Percentiles rank a stretch among this genome's conserved stretches.
Evolutionary conservation across 1,140 invertebrate species (phyloP).

Genomic region (Calephelis virginiensis): DNA sequence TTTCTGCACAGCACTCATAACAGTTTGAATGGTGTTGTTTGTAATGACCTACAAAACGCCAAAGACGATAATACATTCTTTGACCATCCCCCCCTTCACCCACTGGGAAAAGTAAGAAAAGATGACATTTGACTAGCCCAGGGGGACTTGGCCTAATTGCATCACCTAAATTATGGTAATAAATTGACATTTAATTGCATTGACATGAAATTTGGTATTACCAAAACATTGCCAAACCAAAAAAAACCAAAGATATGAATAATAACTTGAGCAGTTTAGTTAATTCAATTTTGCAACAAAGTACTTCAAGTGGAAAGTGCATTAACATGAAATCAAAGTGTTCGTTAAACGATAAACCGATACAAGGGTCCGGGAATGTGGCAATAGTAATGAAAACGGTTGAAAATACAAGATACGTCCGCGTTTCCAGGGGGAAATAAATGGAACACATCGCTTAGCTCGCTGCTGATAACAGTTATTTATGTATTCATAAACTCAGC

Average conservation of each 20-base stretch:
- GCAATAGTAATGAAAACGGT: conserved; percentile 32
- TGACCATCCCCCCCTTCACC: no score
- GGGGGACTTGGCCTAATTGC: no score
- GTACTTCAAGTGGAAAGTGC: not conserved
- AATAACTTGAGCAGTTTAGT: not conserved
- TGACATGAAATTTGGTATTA: no score
- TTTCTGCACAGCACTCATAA: no score
- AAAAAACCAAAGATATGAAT: not conserved
- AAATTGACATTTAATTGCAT: no score
- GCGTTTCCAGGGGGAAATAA: conserved; percentile 37
- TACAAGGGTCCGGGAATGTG: conserved; percentile 14
- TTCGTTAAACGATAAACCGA: conserved; percentile 31
- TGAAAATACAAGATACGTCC: conserved; percentile 35
- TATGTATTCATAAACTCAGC: conserved; percentile 28
- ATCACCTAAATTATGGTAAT: no score
- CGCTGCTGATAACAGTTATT: conserved; percentile 31
- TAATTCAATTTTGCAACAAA: not conserved
- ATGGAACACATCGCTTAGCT: conserved; percentile 37
- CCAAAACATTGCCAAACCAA: no score
- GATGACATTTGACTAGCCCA: no score
- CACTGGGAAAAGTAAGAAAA: no score
- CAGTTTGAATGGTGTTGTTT: no score
- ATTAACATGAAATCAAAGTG: conserved; percentile 17
- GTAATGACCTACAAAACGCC: no score
- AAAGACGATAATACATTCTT: no score